Conservation (phyloP, 2,888 invertebrate genomes). For the Drosophila prolongata region DNA sequence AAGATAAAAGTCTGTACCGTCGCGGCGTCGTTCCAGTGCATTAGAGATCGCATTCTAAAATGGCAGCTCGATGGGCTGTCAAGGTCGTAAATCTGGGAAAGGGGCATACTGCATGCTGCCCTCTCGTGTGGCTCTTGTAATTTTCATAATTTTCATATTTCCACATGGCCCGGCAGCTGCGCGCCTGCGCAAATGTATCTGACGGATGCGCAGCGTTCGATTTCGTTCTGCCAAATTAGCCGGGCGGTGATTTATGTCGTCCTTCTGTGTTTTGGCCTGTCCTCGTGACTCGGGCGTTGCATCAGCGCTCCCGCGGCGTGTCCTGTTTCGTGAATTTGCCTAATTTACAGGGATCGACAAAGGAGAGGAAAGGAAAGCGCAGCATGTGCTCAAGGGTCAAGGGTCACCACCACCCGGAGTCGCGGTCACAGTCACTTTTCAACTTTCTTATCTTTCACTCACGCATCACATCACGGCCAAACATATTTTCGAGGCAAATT, state of each 20-base stretch:
- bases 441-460: conserved; percentile 50
- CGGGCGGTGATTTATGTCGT: conserved; percentile 62
- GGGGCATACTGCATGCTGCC: conserved; percentile 36
- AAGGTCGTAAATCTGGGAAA: conserved; percentile 70
- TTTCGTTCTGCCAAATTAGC: conserved; percentile 78
- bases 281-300: conserved; percentile 27
- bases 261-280: conserved; percentile 32
- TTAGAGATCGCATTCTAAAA: conserved; percentile 54
- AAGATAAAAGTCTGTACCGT: conserved; percentile 39
- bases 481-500: conserved; percentile 47
- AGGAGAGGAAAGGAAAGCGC: conserved; percentile 24
- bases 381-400: conserved; percentile 43
- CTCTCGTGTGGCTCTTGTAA: conserved; percentile 16
- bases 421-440: conserved; percentile 40
- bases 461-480: conserved; percentile 40
- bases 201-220: conserved; percentile 58
- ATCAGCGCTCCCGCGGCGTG: conserved; percentile 36
- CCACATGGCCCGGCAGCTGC: conserved; percentile 65
- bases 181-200: conserved; percentile 69
- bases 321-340: conserved; percentile 68
- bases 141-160: conserved; percentile 81
- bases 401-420: conserved; percentile 32
- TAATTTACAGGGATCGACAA: conserved; percentile 38
- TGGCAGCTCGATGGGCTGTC: conserved; percentile 65
- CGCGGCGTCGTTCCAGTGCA: conserved; percentile 66